Evolutionary conservation across 2,797 vertebrate genomes (phyloP).

Genomic region (Orientallactaga sibirica): DNA sequence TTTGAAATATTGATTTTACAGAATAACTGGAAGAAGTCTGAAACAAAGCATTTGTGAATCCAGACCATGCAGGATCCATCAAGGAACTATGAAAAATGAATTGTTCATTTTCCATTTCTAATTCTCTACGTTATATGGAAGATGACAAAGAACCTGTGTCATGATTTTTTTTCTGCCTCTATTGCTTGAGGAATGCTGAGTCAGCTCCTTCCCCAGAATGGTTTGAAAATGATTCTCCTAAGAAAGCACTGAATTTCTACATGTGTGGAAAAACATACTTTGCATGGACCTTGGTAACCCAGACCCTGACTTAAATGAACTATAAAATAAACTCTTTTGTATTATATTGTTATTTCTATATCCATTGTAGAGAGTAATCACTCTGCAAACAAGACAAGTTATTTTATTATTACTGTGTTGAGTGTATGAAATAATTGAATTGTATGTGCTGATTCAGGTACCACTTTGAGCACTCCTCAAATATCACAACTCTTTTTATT

Average conservation of each 20-base stretch:
- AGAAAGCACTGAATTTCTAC: background rate
- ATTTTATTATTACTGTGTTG: constrained; percentile 5
- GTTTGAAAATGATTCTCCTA: constrained; percentile 9
- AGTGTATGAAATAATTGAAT: background rate
- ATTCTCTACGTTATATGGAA: background rate
- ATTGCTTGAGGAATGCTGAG: background rate
- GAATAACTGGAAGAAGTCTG: constrained; percentile 50
- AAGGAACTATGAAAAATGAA: constrained; percentile 67
- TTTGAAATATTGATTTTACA: constrained; percentile 75
- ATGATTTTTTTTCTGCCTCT: background rate
- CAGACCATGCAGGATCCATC: background rate
- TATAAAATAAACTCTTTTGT: background rate
- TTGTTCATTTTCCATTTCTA: constrained; percentile 42
- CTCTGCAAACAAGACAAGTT: background rate
- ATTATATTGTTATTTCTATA: background rate
- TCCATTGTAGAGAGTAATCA: background rate
- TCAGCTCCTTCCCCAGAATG: constrained; percentile 16
- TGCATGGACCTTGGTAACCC: background rate
- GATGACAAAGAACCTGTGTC: constrained; percentile 59
- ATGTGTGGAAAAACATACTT: constrained; percentile 8
- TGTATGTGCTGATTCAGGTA: background rate
- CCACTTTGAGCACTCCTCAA: background rate
- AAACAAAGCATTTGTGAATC: constrained; percentile 60
- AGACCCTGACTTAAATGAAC: background rate
- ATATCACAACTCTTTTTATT: background rate